A percentile compares a stretch with the other conserved stretches of the same genome.
These are phyloP conservation scores for Sceloporus tristichus DNA, from an alignment of 2,113 vertebrate genomes.

Conservation along the genomic window DNA sequence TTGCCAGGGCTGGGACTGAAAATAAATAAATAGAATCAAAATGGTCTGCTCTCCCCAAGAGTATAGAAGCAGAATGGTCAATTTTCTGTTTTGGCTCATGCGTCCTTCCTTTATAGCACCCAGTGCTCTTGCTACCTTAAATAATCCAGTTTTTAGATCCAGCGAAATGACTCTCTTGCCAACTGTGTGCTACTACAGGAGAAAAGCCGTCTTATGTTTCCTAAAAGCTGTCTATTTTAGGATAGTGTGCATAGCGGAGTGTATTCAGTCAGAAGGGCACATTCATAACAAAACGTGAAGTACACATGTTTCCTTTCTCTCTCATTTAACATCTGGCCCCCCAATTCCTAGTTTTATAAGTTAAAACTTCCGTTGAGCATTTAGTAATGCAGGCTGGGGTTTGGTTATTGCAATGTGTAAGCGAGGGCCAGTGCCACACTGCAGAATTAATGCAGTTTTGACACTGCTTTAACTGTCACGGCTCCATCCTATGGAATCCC, in stretches of 20 bases:
- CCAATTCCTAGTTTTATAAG: too few relatives aligned
- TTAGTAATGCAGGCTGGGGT: too few relatives aligned
- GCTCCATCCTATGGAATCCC: too few relatives aligned
- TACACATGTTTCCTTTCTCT: slow-evolving; percentile 20
- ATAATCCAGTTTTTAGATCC: not conserved
- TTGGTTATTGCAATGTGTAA: too few relatives aligned
- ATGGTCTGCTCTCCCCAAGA: too few relatives aligned
- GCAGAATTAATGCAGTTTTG: too few relatives aligned
- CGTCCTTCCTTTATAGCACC: not conserved
- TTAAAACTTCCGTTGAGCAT: too few relatives aligned
- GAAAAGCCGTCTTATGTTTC: not conserved
- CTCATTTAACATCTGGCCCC: slow-evolving; percentile 1
- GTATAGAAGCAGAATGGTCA: not conserved
- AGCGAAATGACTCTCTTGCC: not conserved
- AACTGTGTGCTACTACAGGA: not conserved
- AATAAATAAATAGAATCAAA: not conserved
- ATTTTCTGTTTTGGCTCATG: not conserved
- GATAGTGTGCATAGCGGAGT: slow-evolving; percentile 28
- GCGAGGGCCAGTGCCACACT: too few relatives aligned
- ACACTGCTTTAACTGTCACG: too few relatives aligned
- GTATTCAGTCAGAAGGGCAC: not conserved
- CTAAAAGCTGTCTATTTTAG: not conserved
- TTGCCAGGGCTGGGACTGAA: slow-evolving; percentile 25
- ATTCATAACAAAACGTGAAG: slow-evolving; percentile 3
- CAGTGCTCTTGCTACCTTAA: not conserved